Evolutionary conservation across 2,113 vertebrate genomes (phyloP).

Genomic region (Psilopsiagon aurifrons): DNA sequence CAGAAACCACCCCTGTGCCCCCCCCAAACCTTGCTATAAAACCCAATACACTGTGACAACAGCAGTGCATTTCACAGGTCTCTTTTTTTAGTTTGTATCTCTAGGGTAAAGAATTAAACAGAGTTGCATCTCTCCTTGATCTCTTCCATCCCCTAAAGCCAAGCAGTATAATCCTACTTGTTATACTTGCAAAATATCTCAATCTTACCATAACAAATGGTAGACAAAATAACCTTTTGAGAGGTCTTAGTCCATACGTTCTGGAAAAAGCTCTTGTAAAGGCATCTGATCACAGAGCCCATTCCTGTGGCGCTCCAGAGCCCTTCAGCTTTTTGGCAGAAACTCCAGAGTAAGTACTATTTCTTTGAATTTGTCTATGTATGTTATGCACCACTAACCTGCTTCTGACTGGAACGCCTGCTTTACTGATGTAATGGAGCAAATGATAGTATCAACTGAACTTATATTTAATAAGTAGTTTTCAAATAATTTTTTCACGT

Average conservation of each 20-base stretch:
- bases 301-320: background rate
- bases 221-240: background rate
- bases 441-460: background rate
- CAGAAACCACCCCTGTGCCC: background rate
- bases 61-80: background rate
- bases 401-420: background rate
- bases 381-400: background rate
- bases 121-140: background rate
- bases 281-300: background rate
- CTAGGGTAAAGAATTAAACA: background rate
- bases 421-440: background rate
- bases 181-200: background rate
- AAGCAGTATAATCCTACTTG: background rate
- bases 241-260: background rate
- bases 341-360: background rate
- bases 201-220: background rate
- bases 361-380: background rate
- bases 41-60: background rate
- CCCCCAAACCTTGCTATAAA: background rate
- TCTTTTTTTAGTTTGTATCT: background rate
- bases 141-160: background rate
- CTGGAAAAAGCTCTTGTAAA: background rate
- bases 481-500: background rate
- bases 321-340: background rate
- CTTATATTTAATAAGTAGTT: background rate